Base-by-base conservation (phyloP, 2,113 vertebrate genomes). In the Anguilla rostrata region DNA sequence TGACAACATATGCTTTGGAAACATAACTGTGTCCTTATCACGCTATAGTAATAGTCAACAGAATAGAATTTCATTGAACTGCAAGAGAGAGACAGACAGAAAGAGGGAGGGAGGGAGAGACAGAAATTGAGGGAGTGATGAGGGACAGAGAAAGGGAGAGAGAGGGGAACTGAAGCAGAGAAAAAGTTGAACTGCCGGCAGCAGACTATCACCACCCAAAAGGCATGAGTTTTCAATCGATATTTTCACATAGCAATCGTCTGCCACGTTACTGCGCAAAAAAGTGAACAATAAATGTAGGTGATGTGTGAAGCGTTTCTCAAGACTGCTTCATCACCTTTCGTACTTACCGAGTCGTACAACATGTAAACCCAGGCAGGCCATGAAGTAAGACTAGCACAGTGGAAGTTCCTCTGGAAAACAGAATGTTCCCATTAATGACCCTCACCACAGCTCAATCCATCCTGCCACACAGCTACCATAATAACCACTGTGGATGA, bases 281-380 rank as follows among this genome's bases (percentile, higher is more conserved):
- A 34, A 53, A 53, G 49, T 53, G 49, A 53, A 2, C 4, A 46
- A 46, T 46, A 46, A 46, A 46, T 53, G 49, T 53, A 11, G 8
- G 11, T 46, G 43, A 46, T 46, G 49, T 53, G 49, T 53, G 49
- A 53, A 11, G 12, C 12, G 49, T 53, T 53, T 11, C 12, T 53
- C 49, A 14, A 11, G 49, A 53, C 12, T 53, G 49, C 49, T 53
- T 53, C 60, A 66, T 26, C 60, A 22, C 3, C 60, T 2, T 66
- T 41, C 12, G 49, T 88, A 97, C 98, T 98, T 92, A 99, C 98
- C 46, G 98, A 97, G 71, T 99, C 97, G 85, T 99, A 99, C 0
- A 99, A 95, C 5, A 96, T 95, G 66, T 99, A 99, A 34, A 99
- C 96, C 98, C 98, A 99, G 39, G 97, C 94, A 26, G 98, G 98